Evolutionary conservation across 2,113 vertebrate genomes (phyloP).

Genomic region (Coreoperca whiteheadi): DNA sequence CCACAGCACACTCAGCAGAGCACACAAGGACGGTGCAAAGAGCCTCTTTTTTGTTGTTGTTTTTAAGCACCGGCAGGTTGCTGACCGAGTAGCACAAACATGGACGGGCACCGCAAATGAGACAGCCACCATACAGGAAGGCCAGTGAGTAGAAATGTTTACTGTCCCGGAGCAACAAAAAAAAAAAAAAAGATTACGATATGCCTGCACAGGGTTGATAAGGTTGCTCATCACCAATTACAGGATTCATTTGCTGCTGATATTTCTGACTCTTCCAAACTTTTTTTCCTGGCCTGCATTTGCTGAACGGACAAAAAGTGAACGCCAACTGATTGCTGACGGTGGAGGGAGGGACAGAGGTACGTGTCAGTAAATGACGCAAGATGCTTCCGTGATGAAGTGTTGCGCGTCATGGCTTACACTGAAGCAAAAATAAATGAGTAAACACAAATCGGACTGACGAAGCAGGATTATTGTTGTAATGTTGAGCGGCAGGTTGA

Average conservation of each 20-base stretch:
- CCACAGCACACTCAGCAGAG: constrained; percentile 26
- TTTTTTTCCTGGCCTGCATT: not conserved
- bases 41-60: no score
- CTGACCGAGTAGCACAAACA: not conserved
- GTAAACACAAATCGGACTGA: not conserved
- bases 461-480: constrained; percentile 8
- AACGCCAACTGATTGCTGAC: not conserved
- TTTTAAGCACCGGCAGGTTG: not conserved
- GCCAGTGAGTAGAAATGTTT: not conserved
- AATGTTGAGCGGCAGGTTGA: not conserved
- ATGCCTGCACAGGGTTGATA: not conserved
- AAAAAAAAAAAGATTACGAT: not conserved
- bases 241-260: not conserved
- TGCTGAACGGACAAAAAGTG: not conserved
- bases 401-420: not conserved
- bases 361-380: not conserved
- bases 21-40: constrained; percentile 18
- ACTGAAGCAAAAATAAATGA: not conserved
- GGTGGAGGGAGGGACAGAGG: not conserved
- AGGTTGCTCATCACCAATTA: not conserved
- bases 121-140: no score
- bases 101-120: not conserved
- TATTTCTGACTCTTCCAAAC: not conserved
- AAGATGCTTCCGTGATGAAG: not conserved
- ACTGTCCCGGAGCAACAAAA: not conserved